Base-by-base conservation (phyloP, 2,797 vertebrate genomes). In the Tarsius wallacei region DNA sequence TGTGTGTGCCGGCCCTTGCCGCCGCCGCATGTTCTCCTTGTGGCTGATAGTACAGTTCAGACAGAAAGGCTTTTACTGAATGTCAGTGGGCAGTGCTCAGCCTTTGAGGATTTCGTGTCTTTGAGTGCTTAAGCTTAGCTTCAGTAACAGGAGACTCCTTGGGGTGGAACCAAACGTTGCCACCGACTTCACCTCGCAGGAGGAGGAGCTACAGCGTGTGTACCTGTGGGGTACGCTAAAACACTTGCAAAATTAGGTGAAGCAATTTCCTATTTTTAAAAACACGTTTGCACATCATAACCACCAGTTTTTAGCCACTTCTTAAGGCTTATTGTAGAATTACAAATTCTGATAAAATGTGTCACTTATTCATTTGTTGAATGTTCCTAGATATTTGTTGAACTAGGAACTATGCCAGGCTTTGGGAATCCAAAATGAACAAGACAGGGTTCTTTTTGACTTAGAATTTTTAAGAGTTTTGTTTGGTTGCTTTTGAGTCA, bases 311-410 rank as follows among this genome's bases (percentile, higher is more conserved):
- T 28, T 21, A 59, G 70, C 71, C 76, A 22, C 66, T 82, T 14
- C 28, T 80, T 66, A 13, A 33, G 80, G 36, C 68, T 80, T 84
- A 24, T 73, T 89, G 90, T 31, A 31, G 47, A 89, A 63, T 73
- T 63, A 47, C 10, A 77, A 12, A 10, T 93, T 82, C 70, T 73
- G n/a, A 11, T 91, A 51, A 87, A 66, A 77, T 57, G 8, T 28
- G 13, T 84, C 64, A 64, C 59, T 64, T 53, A 8, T 22, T 77
- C 71, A 2, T 55, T 77, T 96, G 61, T 82, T 63, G 76, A 63
- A 49, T 94, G 59, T 57, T 61, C 87, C 19, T 70, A 14, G 90
- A 73, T 28, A 31, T 76, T 73, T 95, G 42, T 78, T 90, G 85
- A 64, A 26, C 77, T 66, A 13, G 90, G 71, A 93, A 51, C 42